phyloP scores from a whole-genome alignment of 2,888 invertebrate genomes.

The Ophion slaviceki region DNA sequence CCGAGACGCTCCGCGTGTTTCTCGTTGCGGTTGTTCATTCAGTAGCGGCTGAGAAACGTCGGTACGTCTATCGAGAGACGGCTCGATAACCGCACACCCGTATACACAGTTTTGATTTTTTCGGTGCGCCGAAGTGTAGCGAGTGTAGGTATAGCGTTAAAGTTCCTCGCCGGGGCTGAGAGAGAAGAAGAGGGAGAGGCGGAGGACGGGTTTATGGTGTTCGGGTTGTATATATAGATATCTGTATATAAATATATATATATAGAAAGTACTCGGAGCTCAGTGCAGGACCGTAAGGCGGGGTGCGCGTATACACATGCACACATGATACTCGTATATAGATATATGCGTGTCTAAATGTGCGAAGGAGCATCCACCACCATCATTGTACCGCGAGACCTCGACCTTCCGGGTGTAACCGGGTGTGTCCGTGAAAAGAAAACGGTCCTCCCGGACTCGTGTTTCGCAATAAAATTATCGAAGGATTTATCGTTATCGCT shows the following conservation, averaged over 20 bases:
- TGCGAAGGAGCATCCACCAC: constrained; percentile 44
- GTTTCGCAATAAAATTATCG: constrained; percentile 51
- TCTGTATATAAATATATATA: constrained; percentile 24
- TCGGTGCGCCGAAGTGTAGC: constrained; percentile 26
- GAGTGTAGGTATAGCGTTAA: constrained; percentile 42
- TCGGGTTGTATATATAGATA: constrained; percentile 38
- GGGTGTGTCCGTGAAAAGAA: constrained; percentile 66
- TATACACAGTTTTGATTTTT: constrained; percentile 21
- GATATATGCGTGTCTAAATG: constrained; percentile 19
- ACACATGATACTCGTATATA: constrained; percentile 5
- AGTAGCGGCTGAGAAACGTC: constrained; percentile 59
- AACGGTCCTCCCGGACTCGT: constrained; percentile 44
- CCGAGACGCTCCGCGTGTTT: constrained; percentile 75
- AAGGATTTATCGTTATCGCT: constrained; percentile 4
- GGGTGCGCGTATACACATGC: constrained; percentile 37
- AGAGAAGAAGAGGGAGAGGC: constrained; percentile 42
- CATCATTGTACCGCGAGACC: constrained; percentile 57
- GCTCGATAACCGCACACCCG: constrained; percentile 9
- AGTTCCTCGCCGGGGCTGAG: constrained; percentile 45
- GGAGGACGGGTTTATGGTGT: constrained; percentile 40
- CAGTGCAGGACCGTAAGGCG: constrained; percentile 61
- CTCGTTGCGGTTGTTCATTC: constrained; percentile 69
- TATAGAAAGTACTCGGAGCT: constrained; percentile 28
- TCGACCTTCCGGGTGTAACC: constrained; percentile 68
- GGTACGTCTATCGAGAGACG: constrained; percentile 34